Base-by-base conservation (phyloP, 2,797 vertebrate species). In the Melanotaenia parkinsoni region DNA sequence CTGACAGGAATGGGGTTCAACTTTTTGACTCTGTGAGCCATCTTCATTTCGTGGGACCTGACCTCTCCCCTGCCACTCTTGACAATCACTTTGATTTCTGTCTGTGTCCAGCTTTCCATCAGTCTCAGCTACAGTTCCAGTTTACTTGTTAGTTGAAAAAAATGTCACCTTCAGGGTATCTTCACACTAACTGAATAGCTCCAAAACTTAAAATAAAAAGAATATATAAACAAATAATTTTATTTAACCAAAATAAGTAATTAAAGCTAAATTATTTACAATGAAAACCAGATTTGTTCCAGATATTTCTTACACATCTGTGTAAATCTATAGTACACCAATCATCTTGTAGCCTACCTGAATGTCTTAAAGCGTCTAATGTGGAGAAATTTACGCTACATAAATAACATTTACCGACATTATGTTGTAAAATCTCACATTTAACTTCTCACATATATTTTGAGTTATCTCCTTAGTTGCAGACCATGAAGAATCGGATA, bases 21-120 rank as follows among this genome's bases (percentile, higher is more conserved):
- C 22, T 20, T 70, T 70, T 58, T 22, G 5, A 69, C 63, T 43
- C 62, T 86, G 80, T 85, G 61, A 83, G 80, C 32, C 20, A 16
- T 70, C 81, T 74, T 85, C 30, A 50, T 82, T 58, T 50, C 1
- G 6, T 20, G 14, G 59, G 63, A 53, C 63, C n/a, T 67, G 56
- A 80, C 66, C 67, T 76, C 64, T 79, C 12, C 43, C 35, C 62
- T 62, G 54, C 38, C 54, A 63, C 50, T 24, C 26, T 47, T 28
- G 63, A 73, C 70, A 7, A 71, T 76, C 33, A 40, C 56, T 80
- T 79, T 84, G 64, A 77, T 79, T 79, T 75, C 85, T 67, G 76
- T 75, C 85, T 67, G 76, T 81, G 78, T 74, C 61, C 57, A 50
- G 58, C 18, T 22, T 65, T 56, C 32, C 68, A 67, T 72, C 65